Conservation (phyloP, 2,888 invertebrate species). For the Sinotaia quadrata region DNA sequence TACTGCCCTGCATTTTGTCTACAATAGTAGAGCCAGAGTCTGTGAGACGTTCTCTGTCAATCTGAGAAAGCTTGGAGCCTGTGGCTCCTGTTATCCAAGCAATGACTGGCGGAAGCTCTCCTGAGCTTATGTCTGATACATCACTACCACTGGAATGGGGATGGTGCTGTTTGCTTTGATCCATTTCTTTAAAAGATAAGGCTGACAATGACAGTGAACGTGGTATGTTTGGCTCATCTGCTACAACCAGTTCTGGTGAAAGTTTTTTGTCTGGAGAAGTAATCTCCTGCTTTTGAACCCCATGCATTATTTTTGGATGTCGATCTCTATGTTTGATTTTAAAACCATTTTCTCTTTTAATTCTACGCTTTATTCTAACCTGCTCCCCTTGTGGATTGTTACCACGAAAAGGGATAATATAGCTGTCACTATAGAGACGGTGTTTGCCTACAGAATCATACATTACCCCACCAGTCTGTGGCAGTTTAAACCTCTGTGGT, state of each 20-base stretch:
- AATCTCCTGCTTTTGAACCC: neutral
- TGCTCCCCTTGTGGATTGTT: neutral
- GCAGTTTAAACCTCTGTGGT: conserved; percentile 15
- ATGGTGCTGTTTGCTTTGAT: conserved; percentile 14
- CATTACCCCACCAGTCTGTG: neutral
- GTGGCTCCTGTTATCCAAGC: conserved; percentile 23
- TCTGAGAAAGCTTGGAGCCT: conserved; percentile 15
- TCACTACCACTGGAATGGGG: conserved; percentile 46
- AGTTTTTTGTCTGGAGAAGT: neutral
- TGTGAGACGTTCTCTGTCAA: conserved; percentile 34
- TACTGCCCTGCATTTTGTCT: conserved; percentile 30
- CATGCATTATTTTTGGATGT: neutral
- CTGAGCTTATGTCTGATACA: conserved; percentile 48
- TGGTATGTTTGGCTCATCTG: conserved; percentile 7
- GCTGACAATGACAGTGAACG: conserved; percentile 23
- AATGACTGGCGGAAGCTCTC: conserved; percentile 41
- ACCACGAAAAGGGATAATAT: neutral
- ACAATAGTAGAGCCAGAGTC: conserved; percentile 43
- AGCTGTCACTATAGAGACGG: conserved; percentile 19
- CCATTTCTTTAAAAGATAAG: conserved; percentile 10
- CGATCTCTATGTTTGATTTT: conserved; percentile 13
- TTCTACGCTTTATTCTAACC: conserved; percentile 8
- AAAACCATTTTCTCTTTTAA: conserved; percentile 22
- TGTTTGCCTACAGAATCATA: conserved; percentile 1
- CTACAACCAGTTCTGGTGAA: neutral